Evolutionary conservation across 2,797 vertebrate genomes (phyloP).

Genomic region (Peromyscus eremicus): DNA sequence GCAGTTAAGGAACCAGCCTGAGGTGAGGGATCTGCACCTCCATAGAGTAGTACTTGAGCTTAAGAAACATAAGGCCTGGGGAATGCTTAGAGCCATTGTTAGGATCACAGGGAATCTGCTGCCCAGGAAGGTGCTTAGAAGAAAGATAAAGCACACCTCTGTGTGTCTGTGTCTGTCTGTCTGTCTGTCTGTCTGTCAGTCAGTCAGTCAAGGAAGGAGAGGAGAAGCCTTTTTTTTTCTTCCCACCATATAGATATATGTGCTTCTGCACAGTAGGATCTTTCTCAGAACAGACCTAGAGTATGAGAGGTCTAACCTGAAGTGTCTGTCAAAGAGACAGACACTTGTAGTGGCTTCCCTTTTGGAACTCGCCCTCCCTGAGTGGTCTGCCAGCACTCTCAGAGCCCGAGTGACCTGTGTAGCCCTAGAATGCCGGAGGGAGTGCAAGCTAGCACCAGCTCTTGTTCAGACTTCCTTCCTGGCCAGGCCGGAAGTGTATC

Average conservation of each 20-base stretch:
- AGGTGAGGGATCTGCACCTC: neutral
- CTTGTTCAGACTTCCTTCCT: neutral
- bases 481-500: neutral
- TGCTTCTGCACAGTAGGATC: neutral
- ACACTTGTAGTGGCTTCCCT: neutral
- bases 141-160: neutral
- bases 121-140: neutral
- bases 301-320: neutral
- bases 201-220: neutral
- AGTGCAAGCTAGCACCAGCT: no score
- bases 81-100: no score
- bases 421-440: neutral
- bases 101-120: neutral
- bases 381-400: neutral
- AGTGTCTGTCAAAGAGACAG: neutral
- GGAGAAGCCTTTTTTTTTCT: neutral
- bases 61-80: neutral
- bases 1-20: neutral
- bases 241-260: neutral
- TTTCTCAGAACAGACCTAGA: neutral
- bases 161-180: no score
- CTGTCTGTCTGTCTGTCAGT: no score
- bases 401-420: no score
- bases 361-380: neutral
- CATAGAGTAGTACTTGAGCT: neutral